Conservation (phyloP, 2,888 invertebrate genomes). For the Hyalella azteca region DNA sequence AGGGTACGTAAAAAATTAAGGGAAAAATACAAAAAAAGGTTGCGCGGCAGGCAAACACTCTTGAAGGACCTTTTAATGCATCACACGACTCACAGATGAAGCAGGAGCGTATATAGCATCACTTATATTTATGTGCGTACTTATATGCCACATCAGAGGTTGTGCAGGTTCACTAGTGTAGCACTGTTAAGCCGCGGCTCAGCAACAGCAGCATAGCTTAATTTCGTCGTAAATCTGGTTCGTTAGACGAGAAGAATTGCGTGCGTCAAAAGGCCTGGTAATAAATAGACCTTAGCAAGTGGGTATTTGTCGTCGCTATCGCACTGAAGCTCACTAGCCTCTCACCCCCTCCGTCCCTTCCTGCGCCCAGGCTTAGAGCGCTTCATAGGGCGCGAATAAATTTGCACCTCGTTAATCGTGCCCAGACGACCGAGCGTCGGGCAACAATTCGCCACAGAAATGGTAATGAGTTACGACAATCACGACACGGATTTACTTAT, state of each 20-base stretch:
- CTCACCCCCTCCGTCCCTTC: not conserved
- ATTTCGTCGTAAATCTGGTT: constrained; percentile 26
- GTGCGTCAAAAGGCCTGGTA: not conserved
- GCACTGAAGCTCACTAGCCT: not conserved
- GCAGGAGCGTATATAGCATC: too few relatives aligned
- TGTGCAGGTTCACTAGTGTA: not conserved
- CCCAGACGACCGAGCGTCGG: not conserved
- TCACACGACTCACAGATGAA: too few relatives aligned
- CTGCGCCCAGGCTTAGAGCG: not conserved
- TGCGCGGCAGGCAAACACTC: too few relatives aligned
- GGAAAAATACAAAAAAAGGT: too few relatives aligned
- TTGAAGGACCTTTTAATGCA: too few relatives aligned
- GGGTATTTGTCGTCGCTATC: constrained; percentile 21
- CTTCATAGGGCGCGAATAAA: constrained; percentile 31
- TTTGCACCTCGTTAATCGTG: constrained; percentile 30
- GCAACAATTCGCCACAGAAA: too few relatives aligned
- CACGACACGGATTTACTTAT: too few relatives aligned
- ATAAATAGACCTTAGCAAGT: not conserved
- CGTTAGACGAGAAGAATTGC: constrained; percentile 23
- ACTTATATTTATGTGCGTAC: too few relatives aligned
- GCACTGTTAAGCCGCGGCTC: not conserved
- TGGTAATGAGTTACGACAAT: too few relatives aligned
- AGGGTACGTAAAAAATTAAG: too few relatives aligned
- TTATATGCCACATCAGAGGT: not conserved
- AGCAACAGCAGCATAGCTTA: not conserved